Conservation (phyloP, 2,888 invertebrate genomes). For the Cybosia mesomella region DNA sequence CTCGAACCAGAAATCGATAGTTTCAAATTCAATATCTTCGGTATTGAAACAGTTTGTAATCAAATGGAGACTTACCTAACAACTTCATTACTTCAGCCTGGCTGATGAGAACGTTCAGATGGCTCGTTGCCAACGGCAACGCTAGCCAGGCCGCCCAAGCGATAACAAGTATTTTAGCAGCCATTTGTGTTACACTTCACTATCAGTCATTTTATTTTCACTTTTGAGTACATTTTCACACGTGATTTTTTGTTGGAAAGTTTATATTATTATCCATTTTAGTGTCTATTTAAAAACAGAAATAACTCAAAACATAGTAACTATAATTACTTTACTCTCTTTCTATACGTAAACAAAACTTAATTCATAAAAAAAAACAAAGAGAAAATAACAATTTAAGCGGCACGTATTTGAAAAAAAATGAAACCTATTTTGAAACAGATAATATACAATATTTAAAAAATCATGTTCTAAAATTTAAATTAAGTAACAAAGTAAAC, state of each 20-base stretch:
- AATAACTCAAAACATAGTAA: slow-evolving; percentile 17
- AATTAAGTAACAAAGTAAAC: slow-evolving; percentile 38
- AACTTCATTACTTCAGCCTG: slow-evolving; percentile 93
- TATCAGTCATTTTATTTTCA: slow-evolving; percentile 75
- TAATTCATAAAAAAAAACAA: neutral
- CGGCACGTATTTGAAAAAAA: neutral
- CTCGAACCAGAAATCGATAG: slow-evolving; percentile 39
- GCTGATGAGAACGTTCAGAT: slow-evolving; percentile 93
- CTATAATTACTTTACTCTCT: slow-evolving; percentile 9
- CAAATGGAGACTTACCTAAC: slow-evolving; percentile 88
- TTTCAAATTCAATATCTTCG: slow-evolving; percentile 48
- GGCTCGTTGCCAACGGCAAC: slow-evolving; percentile 88
- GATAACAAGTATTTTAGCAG: slow-evolving; percentile 73
- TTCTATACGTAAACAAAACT: slow-evolving; percentile 1
- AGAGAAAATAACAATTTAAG: neutral
- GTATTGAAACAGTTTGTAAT: slow-evolving; percentile 52
- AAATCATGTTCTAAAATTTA: slow-evolving; percentile 26
- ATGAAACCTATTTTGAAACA: neutral
- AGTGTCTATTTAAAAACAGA: slow-evolving; percentile 42
- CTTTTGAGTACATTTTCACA: slow-evolving; percentile 73
- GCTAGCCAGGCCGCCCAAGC: slow-evolving; percentile 79
- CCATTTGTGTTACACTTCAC: slow-evolving; percentile 73
- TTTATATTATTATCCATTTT: slow-evolving; percentile 63
- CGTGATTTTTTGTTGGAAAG: slow-evolving; percentile 29
- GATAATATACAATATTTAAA: neutral